Evolutionary conservation across 2,888 invertebrate species (phyloP).

Genomic region (Andrena chrysosceles): DNA sequence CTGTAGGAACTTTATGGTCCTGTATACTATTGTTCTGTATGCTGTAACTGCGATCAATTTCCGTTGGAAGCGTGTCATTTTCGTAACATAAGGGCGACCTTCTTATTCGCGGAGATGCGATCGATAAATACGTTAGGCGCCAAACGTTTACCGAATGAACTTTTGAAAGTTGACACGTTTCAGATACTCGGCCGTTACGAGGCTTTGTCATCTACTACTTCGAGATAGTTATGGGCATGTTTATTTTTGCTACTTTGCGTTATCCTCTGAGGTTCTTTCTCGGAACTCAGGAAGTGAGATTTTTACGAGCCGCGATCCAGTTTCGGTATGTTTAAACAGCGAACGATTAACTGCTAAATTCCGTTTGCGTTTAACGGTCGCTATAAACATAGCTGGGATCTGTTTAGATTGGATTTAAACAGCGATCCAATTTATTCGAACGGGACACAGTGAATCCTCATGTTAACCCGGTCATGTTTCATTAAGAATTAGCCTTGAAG

Average conservation of each 20-base stretch:
- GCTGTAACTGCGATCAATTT: background rate
- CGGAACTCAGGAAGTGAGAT: too few relatives aligned
- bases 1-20: background rate
- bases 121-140: slow-evolving; percentile 67
- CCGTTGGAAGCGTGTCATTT: background rate
- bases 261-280: too few relatives aligned
- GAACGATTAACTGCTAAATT: background rate
- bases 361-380: too few relatives aligned
- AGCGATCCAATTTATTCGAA: slow-evolving; percentile 15
- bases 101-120: slow-evolving; percentile 46
- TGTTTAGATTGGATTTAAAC: slow-evolving; percentile 11
- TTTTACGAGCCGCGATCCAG: too few relatives aligned
- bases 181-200: background rate
- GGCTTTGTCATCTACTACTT: background rate
- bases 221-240: background rate
- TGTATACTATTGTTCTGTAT: background rate
- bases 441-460: background rate
- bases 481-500: too few relatives aligned
- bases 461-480: too few relatives aligned
- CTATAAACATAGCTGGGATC: background rate
- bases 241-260: background rate
- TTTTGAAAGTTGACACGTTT: slow-evolving; percentile 28
- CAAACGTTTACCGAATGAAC: slow-evolving; percentile 37
- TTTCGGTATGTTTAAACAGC: background rate
- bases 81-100: slow-evolving; percentile 2